These are phyloP conservation scores for Malachius bipustulatus DNA, from an alignment of 2,888 invertebrate genomes.

Conservation along the genomic window DNA sequence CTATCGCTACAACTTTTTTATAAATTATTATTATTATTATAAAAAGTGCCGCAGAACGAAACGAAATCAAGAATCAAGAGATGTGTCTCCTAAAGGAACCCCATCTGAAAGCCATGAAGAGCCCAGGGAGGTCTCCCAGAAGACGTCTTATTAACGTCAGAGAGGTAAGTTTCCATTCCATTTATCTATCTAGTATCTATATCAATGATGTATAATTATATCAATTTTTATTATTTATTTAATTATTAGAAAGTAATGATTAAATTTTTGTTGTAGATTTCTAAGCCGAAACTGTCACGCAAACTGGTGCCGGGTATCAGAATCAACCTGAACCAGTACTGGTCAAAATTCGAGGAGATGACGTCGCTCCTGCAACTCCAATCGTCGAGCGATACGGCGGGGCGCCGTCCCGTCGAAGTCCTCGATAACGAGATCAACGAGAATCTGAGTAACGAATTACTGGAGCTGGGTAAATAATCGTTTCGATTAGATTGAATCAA, in stretches of 20 bases:
- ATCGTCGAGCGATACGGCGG: too few species aligned
- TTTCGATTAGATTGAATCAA: background rate
- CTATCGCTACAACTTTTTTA: too few species aligned
- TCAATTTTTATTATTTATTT: too few species aligned
- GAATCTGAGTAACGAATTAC: slow-evolving; percentile 47
- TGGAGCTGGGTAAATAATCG: slow-evolving; percentile 39
- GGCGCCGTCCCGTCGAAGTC: too few species aligned
- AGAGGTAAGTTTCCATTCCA: slow-evolving; percentile 45
- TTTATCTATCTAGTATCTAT: slow-evolving; percentile 1
- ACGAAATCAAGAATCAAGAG: too few species aligned
- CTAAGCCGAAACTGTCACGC: slow-evolving; percentile 46
- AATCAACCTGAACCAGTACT: slow-evolving; percentile 53
- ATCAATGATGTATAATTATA: background rate
- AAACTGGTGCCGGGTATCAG: slow-evolving; percentile 45
- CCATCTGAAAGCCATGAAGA: too few species aligned
- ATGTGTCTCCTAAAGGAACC: too few species aligned
- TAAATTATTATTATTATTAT: too few species aligned
- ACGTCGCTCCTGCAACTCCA: slow-evolving; percentile 36
- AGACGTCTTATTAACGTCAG: too few species aligned
- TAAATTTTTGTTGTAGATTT: slow-evolving; percentile 39
- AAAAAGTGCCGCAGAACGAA: too few species aligned
- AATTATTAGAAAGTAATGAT: too few species aligned
- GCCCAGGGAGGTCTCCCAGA: too few species aligned
- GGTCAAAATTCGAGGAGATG: slow-evolving; percentile 48
- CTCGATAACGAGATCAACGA: slow-evolving; percentile 41